phyloP scores from a whole-genome alignment of 2,797 vertebrate genomes.

The Brachyrhaphis roseni region DNA sequence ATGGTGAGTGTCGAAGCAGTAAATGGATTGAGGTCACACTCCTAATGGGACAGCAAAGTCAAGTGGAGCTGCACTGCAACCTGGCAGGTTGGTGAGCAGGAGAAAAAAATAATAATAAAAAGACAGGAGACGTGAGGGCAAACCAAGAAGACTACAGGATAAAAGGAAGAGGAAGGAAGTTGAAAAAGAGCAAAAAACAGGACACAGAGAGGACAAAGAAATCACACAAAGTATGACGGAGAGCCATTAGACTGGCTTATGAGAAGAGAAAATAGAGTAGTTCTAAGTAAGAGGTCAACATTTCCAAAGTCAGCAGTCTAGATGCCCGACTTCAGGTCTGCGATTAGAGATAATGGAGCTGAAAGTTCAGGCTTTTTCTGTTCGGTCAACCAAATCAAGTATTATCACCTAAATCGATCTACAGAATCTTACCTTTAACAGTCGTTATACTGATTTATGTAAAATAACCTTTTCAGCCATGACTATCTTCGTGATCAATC shows the following conservation, averaged over 20 bases:
- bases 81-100: slow-evolving; percentile 45
- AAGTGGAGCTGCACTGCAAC: slow-evolving; percentile 59
- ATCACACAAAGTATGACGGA: slow-evolving; percentile 3
- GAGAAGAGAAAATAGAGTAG: slow-evolving; percentile 12
- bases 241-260: slow-evolving; percentile 15
- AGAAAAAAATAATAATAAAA: slow-evolving; percentile 2
- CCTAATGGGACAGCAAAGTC: slow-evolving; percentile 66
- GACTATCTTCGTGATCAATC: background rate
- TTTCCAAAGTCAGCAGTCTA: slow-evolving; percentile 4
- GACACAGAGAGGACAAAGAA: slow-evolving; percentile 16
- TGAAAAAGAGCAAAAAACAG: background rate
- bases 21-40: slow-evolving; percentile 66
- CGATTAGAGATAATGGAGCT: slow-evolving; percentile 27
- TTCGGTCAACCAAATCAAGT: slow-evolving; percentile 27
- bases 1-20: slow-evolving; percentile 44
- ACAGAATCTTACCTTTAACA: slow-evolving; percentile 12
- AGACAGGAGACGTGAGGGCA: slow-evolving; percentile 31
- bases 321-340: slow-evolving; percentile 24
- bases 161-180: slow-evolving; percentile 13
- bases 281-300: slow-evolving; percentile 39
- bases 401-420: slow-evolving; percentile 33
- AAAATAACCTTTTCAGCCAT: slow-evolving; percentile 8
- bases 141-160: slow-evolving; percentile 24
- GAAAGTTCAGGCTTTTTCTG: slow-evolving; percentile 28
- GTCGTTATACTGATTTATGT: slow-evolving; percentile 2